Base-by-base conservation (phyloP, 1,140 invertebrate genomes). In the Drosophila parabipectinata region DNA sequence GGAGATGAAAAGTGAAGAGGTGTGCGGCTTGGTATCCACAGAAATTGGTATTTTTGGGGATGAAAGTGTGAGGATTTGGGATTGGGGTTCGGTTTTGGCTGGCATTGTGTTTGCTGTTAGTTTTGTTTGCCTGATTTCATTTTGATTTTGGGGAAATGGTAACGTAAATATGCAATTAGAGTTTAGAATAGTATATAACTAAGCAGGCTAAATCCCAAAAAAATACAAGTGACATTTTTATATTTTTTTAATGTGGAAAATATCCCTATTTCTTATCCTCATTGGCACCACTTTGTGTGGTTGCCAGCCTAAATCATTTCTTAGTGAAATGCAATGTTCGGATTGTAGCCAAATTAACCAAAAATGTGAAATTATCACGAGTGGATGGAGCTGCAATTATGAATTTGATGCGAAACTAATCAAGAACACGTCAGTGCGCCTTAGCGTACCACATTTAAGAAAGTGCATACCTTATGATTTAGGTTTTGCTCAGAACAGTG, bases 131-230 rank as follows among this genome's bases (percentile, higher is more conserved):
- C 45, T 69, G 62, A 71, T 83, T 77, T 62, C 52, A 18, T 72
- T 72, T 71, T 77, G 73, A 80, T 77, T 77, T 77, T 67, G 50
- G 24, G 52, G 37, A 79, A 79, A 79, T 84, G 41, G 47, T 78
- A 78, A 56, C 57, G 71, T 58, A 82, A 82, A 82, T 82, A 78
- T 71, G 64, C 77, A 79, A 84, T 77, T 83, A 62, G 67, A 67
- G 57, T 14, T 14, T 18, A 44, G 15, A 6, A 15, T 15, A 12
- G 4, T 15, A 18, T 44, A 18, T 7, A 6, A 18, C 34, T 12
- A 44, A 28, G 21, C 21, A 45, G 37, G 21, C 24, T 6, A 44
- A 28, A 28, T 28, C 26, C 1, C 5, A 28, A 28, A 28, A 28
- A 37, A 37, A 37, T 37, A 12, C 34, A 12, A 37, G 34, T 37